Conservation (phyloP, 2,888 invertebrate species). For the Eueremaeus valkanovi region DNA sequence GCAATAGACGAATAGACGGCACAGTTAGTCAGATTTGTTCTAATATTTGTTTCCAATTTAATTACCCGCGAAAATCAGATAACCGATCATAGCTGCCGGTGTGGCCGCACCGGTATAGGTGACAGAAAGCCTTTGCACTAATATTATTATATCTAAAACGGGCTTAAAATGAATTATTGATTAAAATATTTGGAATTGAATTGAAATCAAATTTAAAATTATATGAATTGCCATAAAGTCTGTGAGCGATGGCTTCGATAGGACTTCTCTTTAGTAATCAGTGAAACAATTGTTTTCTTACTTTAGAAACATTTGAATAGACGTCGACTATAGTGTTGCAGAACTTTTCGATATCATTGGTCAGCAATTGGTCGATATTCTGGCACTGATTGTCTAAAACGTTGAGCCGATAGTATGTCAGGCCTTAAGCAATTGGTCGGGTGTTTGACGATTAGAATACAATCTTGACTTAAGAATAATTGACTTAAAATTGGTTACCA, state of each 20-base stretch:
- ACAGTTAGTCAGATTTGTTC: neutral
- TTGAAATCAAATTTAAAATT: neutral
- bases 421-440: slow-evolving; percentile 65
- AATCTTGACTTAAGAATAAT: neutral
- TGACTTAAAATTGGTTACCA: too few species aligned
- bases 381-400: slow-evolving; percentile 91
- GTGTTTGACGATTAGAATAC: slow-evolving; percentile 19
- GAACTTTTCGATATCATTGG: slow-evolving; percentile 95
- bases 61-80: slow-evolving; percentile 78
- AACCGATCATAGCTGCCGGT: slow-evolving; percentile 79
- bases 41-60: too few species aligned
- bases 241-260: too few species aligned
- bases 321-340: slow-evolving; percentile 91
- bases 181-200: neutral
- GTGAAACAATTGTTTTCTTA: slow-evolving; percentile 48
- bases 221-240: too few species aligned
- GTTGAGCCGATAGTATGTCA: slow-evolving; percentile 93
- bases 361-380: slow-evolving; percentile 91
- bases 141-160: slow-evolving; percentile 85
- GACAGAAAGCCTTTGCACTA: slow-evolving; percentile 83
- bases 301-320: slow-evolving; percentile 91
- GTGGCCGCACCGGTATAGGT: slow-evolving; percentile 74
- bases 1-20: slow-evolving; percentile 49
- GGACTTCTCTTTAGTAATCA: too few species aligned
- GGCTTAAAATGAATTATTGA: slow-evolving; percentile 58